Percentiles rank a stretch among this genome's conserved stretches.
Evolutionary conservation across 2,888 invertebrate species (phyloP).

Genomic region (Deilephila elpenor): DNA sequence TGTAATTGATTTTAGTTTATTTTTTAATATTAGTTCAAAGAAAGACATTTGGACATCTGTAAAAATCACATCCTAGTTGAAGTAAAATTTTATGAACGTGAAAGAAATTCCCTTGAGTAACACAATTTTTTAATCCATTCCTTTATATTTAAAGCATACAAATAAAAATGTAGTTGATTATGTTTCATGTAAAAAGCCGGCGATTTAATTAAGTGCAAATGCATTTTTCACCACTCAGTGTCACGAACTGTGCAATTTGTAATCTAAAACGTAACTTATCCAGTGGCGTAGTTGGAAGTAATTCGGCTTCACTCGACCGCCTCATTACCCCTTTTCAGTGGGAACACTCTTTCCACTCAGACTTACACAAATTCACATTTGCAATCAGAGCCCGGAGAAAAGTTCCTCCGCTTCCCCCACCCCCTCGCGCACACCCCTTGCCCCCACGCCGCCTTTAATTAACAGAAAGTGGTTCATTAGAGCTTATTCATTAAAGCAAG

Average conservation of each 20-base stretch:
- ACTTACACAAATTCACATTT: conserved; percentile 85
- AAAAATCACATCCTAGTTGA: no score
- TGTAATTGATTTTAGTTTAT: no score
- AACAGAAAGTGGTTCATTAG: conserved; percentile 96
- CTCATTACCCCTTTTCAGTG: conserved; percentile 83
- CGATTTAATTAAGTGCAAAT: conserved; percentile 32
- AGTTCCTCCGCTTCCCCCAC: conserved; percentile 66
- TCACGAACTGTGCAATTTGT: conserved; percentile 34
- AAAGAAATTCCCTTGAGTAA: not conserved
- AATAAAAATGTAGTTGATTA: conserved; percentile 15
- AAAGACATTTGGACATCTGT: no score
- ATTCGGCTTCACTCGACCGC: conserved; percentile 76
- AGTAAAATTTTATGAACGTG: not conserved
- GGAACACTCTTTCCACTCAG: conserved; percentile 81
- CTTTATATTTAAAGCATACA: not conserved
- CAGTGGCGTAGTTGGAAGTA: conserved; percentile 71
- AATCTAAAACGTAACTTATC: conserved; percentile 53
- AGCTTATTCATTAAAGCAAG: conserved; percentile 95
- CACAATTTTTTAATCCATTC: not conserved
- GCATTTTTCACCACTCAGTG: conserved; percentile 6
- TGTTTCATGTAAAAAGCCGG: conserved; percentile 18
- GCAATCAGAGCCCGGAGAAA: conserved; percentile 84
- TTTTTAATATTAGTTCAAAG: no score
- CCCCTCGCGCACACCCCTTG: conserved; percentile 55
- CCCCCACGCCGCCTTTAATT: conserved; percentile 89